These are phyloP conservation scores for Erebia ligea DNA, from an alignment of 2,888 invertebrate species.

Conservation along the genomic window DNA sequence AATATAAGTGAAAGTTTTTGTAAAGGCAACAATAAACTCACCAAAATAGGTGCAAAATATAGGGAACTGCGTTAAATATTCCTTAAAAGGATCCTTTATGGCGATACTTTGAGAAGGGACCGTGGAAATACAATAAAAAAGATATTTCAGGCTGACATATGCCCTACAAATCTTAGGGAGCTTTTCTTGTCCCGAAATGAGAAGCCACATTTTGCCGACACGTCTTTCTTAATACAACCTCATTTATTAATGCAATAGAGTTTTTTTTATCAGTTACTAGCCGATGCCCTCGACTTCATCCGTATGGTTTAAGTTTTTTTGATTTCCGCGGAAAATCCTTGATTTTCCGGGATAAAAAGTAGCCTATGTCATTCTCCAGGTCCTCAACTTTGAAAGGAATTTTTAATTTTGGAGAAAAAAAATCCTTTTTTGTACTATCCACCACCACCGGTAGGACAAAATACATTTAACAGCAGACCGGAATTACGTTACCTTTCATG, in stretches of 20 bases:
- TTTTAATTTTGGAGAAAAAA: too few relatives aligned
- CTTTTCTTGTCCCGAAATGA: slow-evolving; percentile 15
- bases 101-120: slow-evolving; percentile 32
- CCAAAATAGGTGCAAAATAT: slow-evolving; percentile 30
- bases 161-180: slow-evolving; percentile 28
- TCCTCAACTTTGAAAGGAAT: too few relatives aligned
- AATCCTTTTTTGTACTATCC: background rate
- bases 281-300: too few relatives aligned
- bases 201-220: slow-evolving; percentile 12
- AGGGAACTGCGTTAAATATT: slow-evolving; percentile 29
- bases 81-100: slow-evolving; percentile 33
- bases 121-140: slow-evolving; percentile 33
- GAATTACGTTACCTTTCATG: background rate
- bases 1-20: background rate
- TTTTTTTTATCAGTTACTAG: background rate
- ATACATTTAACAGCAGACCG: background rate
- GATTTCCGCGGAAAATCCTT: too few relatives aligned
- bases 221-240: background rate
- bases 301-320: too few relatives aligned
- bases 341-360: too few relatives aligned
- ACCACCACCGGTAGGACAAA: background rate
- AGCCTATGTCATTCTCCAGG: too few relatives aligned
- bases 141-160: slow-evolving; percentile 21
- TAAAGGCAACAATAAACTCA: slow-evolving; percentile 21
- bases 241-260: background rate